Base-by-base conservation (phyloP, 2,888 invertebrate genomes). In the Chromoteleia sp. region DNA sequence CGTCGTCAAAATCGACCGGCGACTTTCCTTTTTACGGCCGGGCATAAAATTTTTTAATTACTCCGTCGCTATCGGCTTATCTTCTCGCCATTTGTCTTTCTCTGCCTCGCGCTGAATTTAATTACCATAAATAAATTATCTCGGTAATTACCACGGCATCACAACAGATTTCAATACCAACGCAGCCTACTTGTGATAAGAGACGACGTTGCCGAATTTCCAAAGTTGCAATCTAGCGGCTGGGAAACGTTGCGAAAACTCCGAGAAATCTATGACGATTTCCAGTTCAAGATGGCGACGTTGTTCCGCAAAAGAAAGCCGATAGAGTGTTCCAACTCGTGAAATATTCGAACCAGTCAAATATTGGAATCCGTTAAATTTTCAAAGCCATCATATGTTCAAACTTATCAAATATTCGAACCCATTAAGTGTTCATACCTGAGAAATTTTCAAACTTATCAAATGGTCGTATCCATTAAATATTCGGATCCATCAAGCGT, bases 51-150 rank as follows among this genome's bases (percentile, higher is more conserved):
- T 76, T 75, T 76, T 68, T 75, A 54, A 76, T 68, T 76, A 61
- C 45, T 43, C 43, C n/a, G 14, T 43, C 54, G 43, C 41, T 68
- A 61, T 76, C 61, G 17, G 59, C 68, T 76, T 68, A 76, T 68
- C 76, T 52, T 33, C 1, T 17, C 41, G 21, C 75, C 75, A 76
- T 76, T 76, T 76, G 75, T 76, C 75, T 68, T 68, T 59, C 67
- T 59, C 43, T 43, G 29, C 43, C 67, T 56, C 59, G 52, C 76
- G 50, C 54, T 17, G 61, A 76, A 76, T 68, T 70, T 70, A 77
- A 77, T 77, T 77, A 77, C 70, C 77, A 70, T 77, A 77, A 77
- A 77, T 77, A 70, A 77, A 77, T 70, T 25, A 77, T 77, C 52
- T 54, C 61, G 54, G 70, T 19, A 77, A 77, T 76, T 68, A 54